Evolutionary conservation across 2,797 vertebrate species (phyloP).

Genomic region (Etheostoma nigrum): DNA sequence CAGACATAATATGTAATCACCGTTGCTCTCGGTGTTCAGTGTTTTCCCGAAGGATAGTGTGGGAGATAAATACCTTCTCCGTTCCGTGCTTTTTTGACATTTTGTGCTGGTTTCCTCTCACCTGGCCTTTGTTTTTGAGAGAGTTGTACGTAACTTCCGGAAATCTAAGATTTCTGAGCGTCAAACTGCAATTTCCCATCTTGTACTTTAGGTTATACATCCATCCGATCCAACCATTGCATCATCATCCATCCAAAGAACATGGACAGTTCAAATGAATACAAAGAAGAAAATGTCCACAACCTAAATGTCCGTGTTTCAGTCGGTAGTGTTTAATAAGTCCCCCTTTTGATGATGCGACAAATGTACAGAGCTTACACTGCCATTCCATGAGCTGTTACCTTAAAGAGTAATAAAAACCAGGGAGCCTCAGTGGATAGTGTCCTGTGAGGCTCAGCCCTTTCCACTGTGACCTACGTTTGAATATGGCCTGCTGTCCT

Average conservation of each 20-base stretch:
- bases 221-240: conserved; percentile 4
- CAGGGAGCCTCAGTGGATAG: no score
- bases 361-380: neutral
- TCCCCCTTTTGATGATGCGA: neutral
- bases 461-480: no score
- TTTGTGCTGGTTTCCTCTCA: conserved; percentile 11
- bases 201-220: conserved; percentile 3
- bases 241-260: no score
- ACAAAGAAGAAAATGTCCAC: no score
- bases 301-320: no score
- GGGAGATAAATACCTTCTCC: conserved; percentile 11
- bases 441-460: no score
- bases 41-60: conserved; percentile 7
- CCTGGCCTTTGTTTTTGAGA: conserved; percentile 5
- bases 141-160: conserved; percentile 4
- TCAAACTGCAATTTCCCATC: conserved; percentile 5
- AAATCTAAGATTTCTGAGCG: conserved; percentile 8
- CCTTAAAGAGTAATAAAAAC: neutral
- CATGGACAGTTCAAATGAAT: no score
- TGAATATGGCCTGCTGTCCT: no score
- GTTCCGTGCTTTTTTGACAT: neutral
- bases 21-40: neutral
- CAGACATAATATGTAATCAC: neutral
- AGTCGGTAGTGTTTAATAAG: no score
- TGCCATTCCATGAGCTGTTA: neutral